phyloP scores from a whole-genome alignment of 2,888 invertebrate genomes.

The Camponotus fellah region DNA sequence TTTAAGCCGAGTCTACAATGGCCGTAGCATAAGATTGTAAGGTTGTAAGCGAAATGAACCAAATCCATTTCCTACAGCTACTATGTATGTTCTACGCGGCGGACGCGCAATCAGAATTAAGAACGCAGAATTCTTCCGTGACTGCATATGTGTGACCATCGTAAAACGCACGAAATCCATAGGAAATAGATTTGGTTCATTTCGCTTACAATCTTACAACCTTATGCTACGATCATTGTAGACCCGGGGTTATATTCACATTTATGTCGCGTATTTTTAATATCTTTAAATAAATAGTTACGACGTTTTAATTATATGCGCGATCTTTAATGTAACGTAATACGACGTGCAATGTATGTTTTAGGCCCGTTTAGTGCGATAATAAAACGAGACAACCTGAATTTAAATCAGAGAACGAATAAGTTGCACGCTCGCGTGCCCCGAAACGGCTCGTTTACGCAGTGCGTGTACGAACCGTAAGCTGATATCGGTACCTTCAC shows the following conservation, averaged over 20 bases:
- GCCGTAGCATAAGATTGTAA: too few species aligned
- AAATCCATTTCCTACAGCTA: too few species aligned
- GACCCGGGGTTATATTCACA: neutral
- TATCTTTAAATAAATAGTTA: neutral
- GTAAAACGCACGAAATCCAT: too few species aligned
- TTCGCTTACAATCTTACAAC: too few species aligned
- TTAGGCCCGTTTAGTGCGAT: constrained; percentile 26
- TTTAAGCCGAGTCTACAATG: neutral
- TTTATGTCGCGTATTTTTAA: neutral
- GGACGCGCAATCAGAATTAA: too few species aligned
- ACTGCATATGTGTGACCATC: too few species aligned
- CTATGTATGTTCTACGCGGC: too few species aligned
- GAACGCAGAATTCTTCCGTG: too few species aligned
- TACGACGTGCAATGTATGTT: neutral
- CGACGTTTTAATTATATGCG: neutral
- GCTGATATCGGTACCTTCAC: constrained; percentile 72
- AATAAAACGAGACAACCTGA: constrained; percentile 41
- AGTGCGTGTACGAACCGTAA: constrained; percentile 70
- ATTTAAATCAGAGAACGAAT: constrained; percentile 24
- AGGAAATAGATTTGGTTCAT: too few species aligned
- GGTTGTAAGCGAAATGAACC: too few species aligned
- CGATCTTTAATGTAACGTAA: constrained; percentile 8
- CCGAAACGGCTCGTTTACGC: constrained; percentile 46
- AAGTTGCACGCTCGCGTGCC: constrained; percentile 30
- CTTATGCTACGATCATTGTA: too few species aligned